Evolutionary conservation across 2,888 invertebrate species (phyloP).

Genomic region (Choristoneura rosaceana): DNA sequence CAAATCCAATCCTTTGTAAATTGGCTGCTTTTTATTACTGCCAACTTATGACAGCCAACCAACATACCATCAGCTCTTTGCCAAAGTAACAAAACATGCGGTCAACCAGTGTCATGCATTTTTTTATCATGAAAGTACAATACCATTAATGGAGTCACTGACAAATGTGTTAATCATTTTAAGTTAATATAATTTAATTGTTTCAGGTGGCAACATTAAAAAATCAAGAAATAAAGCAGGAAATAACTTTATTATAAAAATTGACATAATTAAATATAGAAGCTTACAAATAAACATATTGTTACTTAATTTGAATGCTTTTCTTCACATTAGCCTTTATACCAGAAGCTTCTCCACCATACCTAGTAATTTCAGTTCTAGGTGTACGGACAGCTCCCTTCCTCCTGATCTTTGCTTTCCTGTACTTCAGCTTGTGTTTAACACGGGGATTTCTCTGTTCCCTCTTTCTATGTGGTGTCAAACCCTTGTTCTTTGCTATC

Average conservation of each 20-base stretch:
- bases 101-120: no score
- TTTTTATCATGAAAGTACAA: no score
- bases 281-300: slow-evolving; percentile 36
- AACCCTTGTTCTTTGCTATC: slow-evolving; percentile 98
- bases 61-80: no score
- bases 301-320: slow-evolving; percentile 93
- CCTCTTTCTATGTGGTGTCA: slow-evolving; percentile 96
- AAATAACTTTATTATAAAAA: slow-evolving; percentile 57
- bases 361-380: slow-evolving; percentile 91
- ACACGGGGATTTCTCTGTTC: slow-evolving; percentile 97
- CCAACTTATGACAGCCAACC: no score
- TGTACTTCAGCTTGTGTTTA: slow-evolving; percentile 96
- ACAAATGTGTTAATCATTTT: no score
- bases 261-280: slow-evolving; percentile 34
- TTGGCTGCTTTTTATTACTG: no score
- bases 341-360: slow-evolving; percentile 97
- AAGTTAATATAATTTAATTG: slow-evolving; percentile 46
- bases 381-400: slow-evolving; percentile 96
- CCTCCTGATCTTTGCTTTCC: slow-evolving; percentile 95
- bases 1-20: no score
- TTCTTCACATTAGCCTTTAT: slow-evolving; percentile 96
- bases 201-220: slow-evolving; percentile 83
- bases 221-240: slow-evolving; percentile 35
- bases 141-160: no score
- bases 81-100: no score